A percentile compares a stretch with the other conserved stretches of the same genome.
These are phyloP conservation scores for Orthosia gracilis DNA, from an alignment of 2,888 invertebrate species.

Conservation along the genomic window DNA sequence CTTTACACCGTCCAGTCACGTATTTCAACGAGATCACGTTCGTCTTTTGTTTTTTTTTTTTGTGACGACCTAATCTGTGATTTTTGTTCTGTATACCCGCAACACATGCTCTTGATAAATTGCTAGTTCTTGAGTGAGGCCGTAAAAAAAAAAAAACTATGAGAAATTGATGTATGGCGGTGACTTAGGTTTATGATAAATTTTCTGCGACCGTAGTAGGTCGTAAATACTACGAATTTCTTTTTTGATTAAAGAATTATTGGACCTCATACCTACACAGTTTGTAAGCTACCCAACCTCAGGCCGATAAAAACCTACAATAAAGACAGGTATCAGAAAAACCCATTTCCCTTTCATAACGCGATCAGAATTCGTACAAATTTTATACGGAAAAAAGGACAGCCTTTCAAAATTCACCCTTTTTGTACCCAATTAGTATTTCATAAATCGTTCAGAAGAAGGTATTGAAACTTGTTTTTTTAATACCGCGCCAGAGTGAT, in stretches of 20 bases:
- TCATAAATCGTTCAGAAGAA: slow-evolving; percentile 45
- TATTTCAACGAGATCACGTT: slow-evolving; percentile 78
- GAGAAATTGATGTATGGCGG: slow-evolving; percentile 80
- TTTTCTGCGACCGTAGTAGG: slow-evolving; percentile 30
- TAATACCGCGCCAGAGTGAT: slow-evolving; percentile 68
- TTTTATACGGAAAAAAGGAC: slow-evolving; percentile 44
- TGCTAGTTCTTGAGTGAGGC: slow-evolving; percentile 73
- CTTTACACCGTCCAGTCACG: slow-evolving; percentile 78
- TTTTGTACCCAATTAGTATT: slow-evolving; percentile 60
- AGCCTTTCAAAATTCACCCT: slow-evolving; percentile 45
- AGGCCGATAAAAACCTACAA: slow-evolving; percentile 39
- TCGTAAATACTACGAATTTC: slow-evolving; percentile 33
- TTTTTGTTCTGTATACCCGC: slow-evolving; percentile 73
- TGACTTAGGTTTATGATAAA: slow-evolving; percentile 65
- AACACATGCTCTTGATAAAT: slow-evolving; percentile 85
- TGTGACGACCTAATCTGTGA: slow-evolving; percentile 80
- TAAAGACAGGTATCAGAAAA: slow-evolving; percentile 50
- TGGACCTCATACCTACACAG: neutral
- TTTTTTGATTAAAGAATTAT: slow-evolving; percentile 30
- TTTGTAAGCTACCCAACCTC: slow-evolving; percentile 17
- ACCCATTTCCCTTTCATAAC: slow-evolving; percentile 59
- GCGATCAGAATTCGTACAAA: slow-evolving; percentile 49
- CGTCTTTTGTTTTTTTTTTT: slow-evolving; percentile 79
- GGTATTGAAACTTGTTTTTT: slow-evolving; percentile 47
- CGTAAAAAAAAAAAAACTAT: slow-evolving; percentile 76